Conservation (phyloP, 2,888 invertebrate genomes). For the Tetheella fluctuosa region DNA sequence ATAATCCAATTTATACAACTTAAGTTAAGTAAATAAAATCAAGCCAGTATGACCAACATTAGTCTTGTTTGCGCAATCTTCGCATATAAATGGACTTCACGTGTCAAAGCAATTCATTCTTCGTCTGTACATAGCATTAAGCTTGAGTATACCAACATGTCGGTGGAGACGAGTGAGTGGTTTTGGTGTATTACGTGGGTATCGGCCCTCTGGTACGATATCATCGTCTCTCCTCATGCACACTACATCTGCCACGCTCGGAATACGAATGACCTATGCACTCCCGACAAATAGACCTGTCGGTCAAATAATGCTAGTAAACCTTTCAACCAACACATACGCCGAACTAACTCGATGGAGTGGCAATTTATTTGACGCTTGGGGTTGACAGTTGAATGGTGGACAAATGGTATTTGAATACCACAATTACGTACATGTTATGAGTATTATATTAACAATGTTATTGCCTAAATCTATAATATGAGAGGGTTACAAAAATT, state of each 20-base stretch:
- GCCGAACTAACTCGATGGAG: slow-evolving; percentile 23
- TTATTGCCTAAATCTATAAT: too few relatives aligned
- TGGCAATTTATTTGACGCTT: slow-evolving; percentile 30
- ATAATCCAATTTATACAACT: too few relatives aligned
- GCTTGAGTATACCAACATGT: not conserved
- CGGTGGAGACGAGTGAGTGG: slow-evolving; percentile 17
- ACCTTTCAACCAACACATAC: slow-evolving; percentile 34
- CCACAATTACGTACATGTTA: not conserved
- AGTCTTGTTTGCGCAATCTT: not conserved
- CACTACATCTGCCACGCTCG: slow-evolving; percentile 48
- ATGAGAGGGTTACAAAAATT: too few relatives aligned
- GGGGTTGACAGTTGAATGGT: slow-evolving; percentile 29
- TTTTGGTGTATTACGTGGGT: slow-evolving; percentile 34
- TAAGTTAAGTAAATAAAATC: not conserved
- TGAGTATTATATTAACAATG: not conserved
- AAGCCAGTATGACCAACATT: not conserved
- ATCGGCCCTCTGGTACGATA: slow-evolving; percentile 23
- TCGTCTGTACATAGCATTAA: not conserved
- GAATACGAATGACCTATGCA: slow-evolving; percentile 51
- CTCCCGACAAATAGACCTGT: slow-evolving; percentile 46
- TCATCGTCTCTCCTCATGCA: slow-evolving; percentile 29
- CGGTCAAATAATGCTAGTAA: slow-evolving; percentile 36
- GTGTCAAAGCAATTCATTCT: slow-evolving; percentile 1
- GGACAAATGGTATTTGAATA: not conserved
- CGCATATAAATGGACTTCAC: not conserved